Evolutionary conservation across 2,888 invertebrate genomes (phyloP), one percentile per base, ranked within the genome.

Genomic region (Macropis europaea): DNA sequence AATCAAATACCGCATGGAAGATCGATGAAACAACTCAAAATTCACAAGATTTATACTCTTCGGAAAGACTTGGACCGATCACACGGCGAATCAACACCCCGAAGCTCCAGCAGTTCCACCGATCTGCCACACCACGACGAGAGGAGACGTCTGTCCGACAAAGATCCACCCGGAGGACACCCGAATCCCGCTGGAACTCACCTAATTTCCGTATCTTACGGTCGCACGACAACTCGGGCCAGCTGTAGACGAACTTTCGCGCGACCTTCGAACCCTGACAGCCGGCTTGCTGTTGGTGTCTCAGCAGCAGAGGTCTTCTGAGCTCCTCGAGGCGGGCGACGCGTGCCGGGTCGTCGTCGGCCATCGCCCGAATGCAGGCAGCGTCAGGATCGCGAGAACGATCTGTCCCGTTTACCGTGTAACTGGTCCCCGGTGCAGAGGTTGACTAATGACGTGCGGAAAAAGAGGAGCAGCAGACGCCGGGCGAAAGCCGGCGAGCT

Each of bases 361-460:
- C 50, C 72, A 72, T 74, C 72, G 73, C 36, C 60, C 61, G 64
- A 9, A 34, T 50, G 17, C 0, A 38, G 19, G 42, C 26, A 28
- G 45, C 13, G 28, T 30, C 11, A 36, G 43, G 48, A 50, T 56
- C 48, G 36, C 56, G 56, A 6, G 68, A 45, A 57, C 50, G 43
- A 43, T 38, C 36, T 42, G 64, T 19, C 47, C 54, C 30, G 47
- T 56, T 56, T 42, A 24, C 42, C 68, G 68, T 30, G 43, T 66
- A 61, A 61, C 66, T 61, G 61, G 61, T 45, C 30, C 69, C 43
- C 43, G 56, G 50, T 19, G 60, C 42, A 50, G 67, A 57, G 69
- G 69, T 69, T 69, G 68, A 69, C 68, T 66, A 66, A 69, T 66
- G 68, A 69, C 68, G 66, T 56, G 40, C 48, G 48, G 67, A 56